phyloP scores from a whole-genome alignment of 2,113 vertebrate species.

The Urocitellus parryii region DNA sequence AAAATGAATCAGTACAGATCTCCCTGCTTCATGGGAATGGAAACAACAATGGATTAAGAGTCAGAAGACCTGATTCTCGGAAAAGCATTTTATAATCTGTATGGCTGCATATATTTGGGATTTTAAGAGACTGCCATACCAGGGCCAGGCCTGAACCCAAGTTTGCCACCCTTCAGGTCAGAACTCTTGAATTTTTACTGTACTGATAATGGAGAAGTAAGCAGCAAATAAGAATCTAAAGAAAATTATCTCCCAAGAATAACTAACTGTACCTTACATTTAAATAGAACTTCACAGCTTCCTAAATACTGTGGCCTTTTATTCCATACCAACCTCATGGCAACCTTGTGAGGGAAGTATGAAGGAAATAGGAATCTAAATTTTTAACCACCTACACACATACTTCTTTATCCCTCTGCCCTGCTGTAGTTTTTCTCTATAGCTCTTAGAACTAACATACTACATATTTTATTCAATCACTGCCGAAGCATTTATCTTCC shows the following conservation, averaged over 20 bases:
- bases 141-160: background rate
- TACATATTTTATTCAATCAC: constrained; percentile 55
- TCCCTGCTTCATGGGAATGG: constrained; percentile 2
- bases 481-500: background rate
- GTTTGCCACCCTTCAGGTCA: constrained; percentile 30
- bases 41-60: constrained; percentile 47
- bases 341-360: constrained; percentile 50
- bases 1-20: background rate
- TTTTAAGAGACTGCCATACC: constrained; percentile 34
- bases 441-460: constrained; percentile 37
- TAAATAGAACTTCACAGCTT: constrained; percentile 59
- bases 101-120: constrained; percentile 13
- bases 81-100: constrained; percentile 41
- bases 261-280: constrained; percentile 21
- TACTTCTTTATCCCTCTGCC: constrained; percentile 45
- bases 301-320: constrained; percentile 55
- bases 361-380: constrained; percentile 68
- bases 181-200: background rate
- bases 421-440: constrained; percentile 55
- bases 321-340: constrained; percentile 44
- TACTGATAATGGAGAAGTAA: constrained; percentile 26
- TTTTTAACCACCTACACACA: constrained; percentile 22
- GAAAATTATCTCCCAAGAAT: constrained; percentile 46
- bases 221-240: constrained; percentile 43
- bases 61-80: constrained; percentile 7